A percentile compares a stretch with the other conserved stretches of the same genome.
These are phyloP conservation scores for Ancistrus triradiatus DNA, from an alignment of 2,113 vertebrate genomes.

Conservation along the genomic window DNA sequence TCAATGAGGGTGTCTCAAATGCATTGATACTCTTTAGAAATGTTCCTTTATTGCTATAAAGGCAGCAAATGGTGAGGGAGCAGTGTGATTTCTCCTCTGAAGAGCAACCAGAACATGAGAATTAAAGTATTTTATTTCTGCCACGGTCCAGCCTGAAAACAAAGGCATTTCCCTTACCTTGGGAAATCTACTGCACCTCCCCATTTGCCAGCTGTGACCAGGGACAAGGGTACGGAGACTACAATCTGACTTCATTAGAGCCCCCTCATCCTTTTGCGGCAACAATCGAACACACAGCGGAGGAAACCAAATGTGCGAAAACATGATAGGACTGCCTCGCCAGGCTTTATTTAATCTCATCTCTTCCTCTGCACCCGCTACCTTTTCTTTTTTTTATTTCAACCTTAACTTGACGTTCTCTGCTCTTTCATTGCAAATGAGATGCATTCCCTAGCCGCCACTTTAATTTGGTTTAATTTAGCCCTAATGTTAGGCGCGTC, in stretches of 20 bases:
- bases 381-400: neutral
- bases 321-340: neutral
- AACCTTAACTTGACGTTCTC: neutral
- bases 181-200: neutral
- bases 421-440: slow-evolving; percentile 19
- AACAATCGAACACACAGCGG: neutral
- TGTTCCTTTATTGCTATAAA: no score
- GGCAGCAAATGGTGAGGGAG: neutral
- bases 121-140: neutral
- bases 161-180: neutral
- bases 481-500: slow-evolving; percentile 22
- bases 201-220: slow-evolving; percentile 5
- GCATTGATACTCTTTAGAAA: no score
- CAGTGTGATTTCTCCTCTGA: neutral
- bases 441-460: slow-evolving; percentile 19
- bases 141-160: neutral
- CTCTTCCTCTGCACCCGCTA: slow-evolving; percentile 2
- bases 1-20: no score
- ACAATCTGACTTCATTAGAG: slow-evolving; percentile 8
- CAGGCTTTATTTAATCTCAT: slow-evolving; percentile 24
- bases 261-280: neutral
- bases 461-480: slow-evolving; percentile 45
- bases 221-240: neutral
- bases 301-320: slow-evolving; percentile 8
- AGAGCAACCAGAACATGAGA: neutral